phyloP scores from a whole-genome alignment of 2,797 vertebrate genomes.

The Fringilla coelebs region DNA sequence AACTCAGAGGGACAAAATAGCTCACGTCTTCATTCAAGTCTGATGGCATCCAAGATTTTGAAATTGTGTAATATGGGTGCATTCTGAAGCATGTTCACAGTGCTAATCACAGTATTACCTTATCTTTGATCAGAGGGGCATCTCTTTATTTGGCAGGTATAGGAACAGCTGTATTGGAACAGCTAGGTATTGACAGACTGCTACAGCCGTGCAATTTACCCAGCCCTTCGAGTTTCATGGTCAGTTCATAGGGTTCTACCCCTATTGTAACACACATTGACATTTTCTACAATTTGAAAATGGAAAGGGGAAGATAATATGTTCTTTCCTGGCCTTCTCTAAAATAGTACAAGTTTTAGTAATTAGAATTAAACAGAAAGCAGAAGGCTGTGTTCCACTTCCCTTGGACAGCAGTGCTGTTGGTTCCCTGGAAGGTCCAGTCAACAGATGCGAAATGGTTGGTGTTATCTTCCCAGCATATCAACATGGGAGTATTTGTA shows the following conservation, averaged over 20 bases:
- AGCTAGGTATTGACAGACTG: not conserved
- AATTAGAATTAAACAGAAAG: not conserved
- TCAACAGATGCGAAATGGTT: not conserved
- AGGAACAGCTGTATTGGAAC: not conserved
- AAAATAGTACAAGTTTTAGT: not conserved
- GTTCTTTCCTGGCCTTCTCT: not conserved
- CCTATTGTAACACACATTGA: not conserved
- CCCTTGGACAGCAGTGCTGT: not conserved
- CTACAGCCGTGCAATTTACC: not conserved
- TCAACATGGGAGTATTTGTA: not conserved
- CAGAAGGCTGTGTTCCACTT: not conserved
- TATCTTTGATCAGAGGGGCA: not conserved
- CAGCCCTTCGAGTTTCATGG: not conserved
- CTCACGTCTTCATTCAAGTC: not conserved
- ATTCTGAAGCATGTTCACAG: not conserved
- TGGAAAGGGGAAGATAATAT: not conserved
- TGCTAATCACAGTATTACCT: conserved; percentile 20
- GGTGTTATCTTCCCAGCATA: not conserved
- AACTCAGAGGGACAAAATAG: not conserved
- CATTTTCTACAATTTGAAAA: not conserved
- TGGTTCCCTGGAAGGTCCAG: not conserved
- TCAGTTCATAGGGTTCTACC: not conserved
- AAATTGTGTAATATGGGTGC: not conserved
- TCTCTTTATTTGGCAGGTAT: not conserved
- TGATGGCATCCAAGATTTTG: not conserved